These are phyloP conservation scores for Vespertilio murinus DNA, from an alignment of 2,797 vertebrate species.

Conservation along the genomic window DNA sequence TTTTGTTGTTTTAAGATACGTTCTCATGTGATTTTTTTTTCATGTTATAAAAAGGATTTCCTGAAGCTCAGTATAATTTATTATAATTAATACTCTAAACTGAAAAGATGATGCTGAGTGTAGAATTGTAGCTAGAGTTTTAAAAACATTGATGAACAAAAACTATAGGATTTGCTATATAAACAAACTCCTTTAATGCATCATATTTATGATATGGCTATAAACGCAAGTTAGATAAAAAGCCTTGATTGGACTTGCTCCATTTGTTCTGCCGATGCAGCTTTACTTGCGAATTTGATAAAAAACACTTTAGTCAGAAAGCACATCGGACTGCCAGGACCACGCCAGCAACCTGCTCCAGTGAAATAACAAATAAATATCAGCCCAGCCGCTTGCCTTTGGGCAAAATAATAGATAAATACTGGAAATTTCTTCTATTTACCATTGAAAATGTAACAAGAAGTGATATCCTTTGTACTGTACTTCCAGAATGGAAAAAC, in stretches of 20 bases:
- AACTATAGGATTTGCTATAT: constrained; percentile 46
- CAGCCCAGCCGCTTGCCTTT: background rate
- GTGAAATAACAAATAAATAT: background rate
- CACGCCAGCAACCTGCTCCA: background rate
- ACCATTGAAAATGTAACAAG: constrained; percentile 23
- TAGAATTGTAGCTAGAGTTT: constrained; percentile 27
- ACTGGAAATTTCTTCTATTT: background rate
- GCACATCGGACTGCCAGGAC: background rate
- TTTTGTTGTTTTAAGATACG: constrained; percentile 32
- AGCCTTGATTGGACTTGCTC: constrained; percentile 1
- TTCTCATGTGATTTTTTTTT: constrained; percentile 3
- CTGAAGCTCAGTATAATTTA: constrained; percentile 34
- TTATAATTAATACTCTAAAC: constrained; percentile 40
- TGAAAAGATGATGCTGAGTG: constrained; percentile 37
- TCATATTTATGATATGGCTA: constrained; percentile 41
- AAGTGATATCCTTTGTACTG: background rate
- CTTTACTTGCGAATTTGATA: constrained; percentile 39
- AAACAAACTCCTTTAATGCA: constrained; percentile 49
- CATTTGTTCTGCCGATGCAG: background rate
- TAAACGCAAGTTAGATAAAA: constrained; percentile 38
- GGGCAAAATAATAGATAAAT: background rate
- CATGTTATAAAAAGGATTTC: constrained; percentile 18
- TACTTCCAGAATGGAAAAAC: constrained; percentile 2
- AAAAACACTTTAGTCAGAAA: constrained; percentile 30
- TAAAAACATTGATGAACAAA: constrained; percentile 27